Conservation (phyloP, 2,888 invertebrate species). For the Metellina segmentata region DNA sequence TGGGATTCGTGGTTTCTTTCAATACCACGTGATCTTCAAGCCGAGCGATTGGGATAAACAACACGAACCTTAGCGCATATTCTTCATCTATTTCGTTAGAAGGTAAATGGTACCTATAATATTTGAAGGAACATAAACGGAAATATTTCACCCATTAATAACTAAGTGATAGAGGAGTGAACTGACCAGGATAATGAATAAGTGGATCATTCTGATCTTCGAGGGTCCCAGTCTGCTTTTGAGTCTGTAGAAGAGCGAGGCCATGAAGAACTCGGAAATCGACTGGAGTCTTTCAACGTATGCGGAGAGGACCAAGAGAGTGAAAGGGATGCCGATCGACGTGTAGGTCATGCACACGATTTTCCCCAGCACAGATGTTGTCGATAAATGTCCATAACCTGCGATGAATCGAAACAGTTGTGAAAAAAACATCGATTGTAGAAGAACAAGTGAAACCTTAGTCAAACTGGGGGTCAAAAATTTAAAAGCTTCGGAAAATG, state of each 20-base stretch:
- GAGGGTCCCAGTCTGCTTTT: neutral
- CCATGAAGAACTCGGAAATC: conserved; percentile 39
- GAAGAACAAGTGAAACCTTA: too few species aligned
- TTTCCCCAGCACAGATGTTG: conserved; percentile 96
- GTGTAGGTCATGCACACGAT: conserved; percentile 99
- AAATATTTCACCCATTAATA: neutral
- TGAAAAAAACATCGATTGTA: too few species aligned
- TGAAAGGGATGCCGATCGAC: conserved; percentile 96
- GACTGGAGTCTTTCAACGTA: conserved; percentile 96
- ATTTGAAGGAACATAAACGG: too few species aligned
- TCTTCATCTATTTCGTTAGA: too few species aligned
- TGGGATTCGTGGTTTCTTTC: too few species aligned
- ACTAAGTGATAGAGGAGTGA: neutral
- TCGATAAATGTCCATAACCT: conserved; percentile 99
- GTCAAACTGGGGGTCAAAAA: too few species aligned
- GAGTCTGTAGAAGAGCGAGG: conserved; percentile 23
- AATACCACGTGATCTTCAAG: too few species aligned
- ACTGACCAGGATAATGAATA: conserved; percentile 48
- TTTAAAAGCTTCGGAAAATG: too few species aligned
- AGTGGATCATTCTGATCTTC: conserved; percentile 39
- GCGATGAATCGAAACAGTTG: conserved; percentile 71
- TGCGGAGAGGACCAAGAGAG: conserved; percentile 98
- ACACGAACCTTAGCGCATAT: too few species aligned
- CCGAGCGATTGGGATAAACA: too few species aligned
- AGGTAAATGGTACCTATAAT: neutral